Base-by-base conservation (phyloP, 1,140 invertebrate genomes). In the Lamellibrachia luymesi region DNA sequence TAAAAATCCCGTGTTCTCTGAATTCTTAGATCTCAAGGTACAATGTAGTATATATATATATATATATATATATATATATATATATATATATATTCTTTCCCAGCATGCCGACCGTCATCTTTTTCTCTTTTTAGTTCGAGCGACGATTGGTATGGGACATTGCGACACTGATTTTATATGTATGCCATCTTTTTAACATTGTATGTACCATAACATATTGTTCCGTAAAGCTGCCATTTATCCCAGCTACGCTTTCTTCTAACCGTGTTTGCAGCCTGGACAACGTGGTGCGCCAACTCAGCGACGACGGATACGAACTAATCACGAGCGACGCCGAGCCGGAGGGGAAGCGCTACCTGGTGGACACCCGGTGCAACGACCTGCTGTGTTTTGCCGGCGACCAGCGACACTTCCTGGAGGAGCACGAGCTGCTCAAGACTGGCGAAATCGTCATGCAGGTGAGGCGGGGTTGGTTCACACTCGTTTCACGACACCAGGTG, bases 321-420 rank as follows among this genome's bases (percentile, higher is more conserved):
- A 90, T 92, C 91, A 56, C 51, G 90, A 91, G 51, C 27, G 38
- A 92, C 2, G 91, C 93, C 0, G 92, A 93, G 89, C 91, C 95
- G 89, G 93, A 90, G 50, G 95, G 93, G 13, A 94, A 94, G 52
- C 93, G 90, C 13, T 95, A 95, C 93, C 90, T 92, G 51, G 49
- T 94, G 17, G 95, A 96, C 92, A 90, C 92, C 13, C 94, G 95
- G 91, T 96, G 95, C 92, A 93, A 91, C 49, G 95, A 96, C 93
- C 93, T 95, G 22, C 22, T 96, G 2, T 94, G 94, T 91, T 95
- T 95, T 91, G 94, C 95, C 22, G 92, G 94, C 80, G 94, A 95
- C 38, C 92, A 94, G 49, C 91, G 90, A 50, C 56, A 94, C n/a
- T 80, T 94, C 50, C 91, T 94, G 8, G 93, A 94, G 50, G 93